Evolutionary conservation across 2,888 invertebrate species (phyloP), one percentile per base, ranked within the genome.

Genomic region (Sinohyriopsis cumingii): DNA sequence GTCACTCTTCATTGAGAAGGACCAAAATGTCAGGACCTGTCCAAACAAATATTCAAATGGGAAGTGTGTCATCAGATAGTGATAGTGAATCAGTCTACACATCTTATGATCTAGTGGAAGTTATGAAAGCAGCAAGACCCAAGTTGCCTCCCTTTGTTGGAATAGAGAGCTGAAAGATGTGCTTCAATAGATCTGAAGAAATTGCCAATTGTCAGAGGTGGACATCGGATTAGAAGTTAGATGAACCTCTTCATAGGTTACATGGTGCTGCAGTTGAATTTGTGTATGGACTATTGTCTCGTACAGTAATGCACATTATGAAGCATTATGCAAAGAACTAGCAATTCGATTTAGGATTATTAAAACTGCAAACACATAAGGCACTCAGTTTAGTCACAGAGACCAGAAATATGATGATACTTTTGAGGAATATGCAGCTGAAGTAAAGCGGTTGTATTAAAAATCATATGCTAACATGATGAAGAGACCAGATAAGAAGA

Each of bases 81-180:
- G 3, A 25, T 25, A 25, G 25, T 25, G 25, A 25, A 25, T 25
- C 25, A 25, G 25, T 25, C 25, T 25, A 25, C 25, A 25, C 25
- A 25, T 1, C 25, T 25, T 3, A 25, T 25, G 3, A 25, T 3
- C 1, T 1, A 1, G 25, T 25, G 3, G 25, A 3, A 25, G 3
- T 25, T 1, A 25, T 1, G 25, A 25, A 25, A 25, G 3, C 2
- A 1, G 3, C 25, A 54, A 67, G 25, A 19, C 64, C 71, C 6
- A 72, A 72, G 55, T 65, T 71, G 60, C 62, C 65, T 25, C 55
- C 65, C 7, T 72, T 68, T 56, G 68, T 62, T n/a, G 72, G 68
- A 25, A 72, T 68, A 63, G 72, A 72, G 65, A 62, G 55, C 22
- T 72, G 68, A 68, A 65, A 59, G n/a, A 68, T 72, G n/a, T 72